Evolutionary conservation across 2,797 vertebrate genomes (phyloP).

Genomic region (Pseudochirops corinnae): DNA sequence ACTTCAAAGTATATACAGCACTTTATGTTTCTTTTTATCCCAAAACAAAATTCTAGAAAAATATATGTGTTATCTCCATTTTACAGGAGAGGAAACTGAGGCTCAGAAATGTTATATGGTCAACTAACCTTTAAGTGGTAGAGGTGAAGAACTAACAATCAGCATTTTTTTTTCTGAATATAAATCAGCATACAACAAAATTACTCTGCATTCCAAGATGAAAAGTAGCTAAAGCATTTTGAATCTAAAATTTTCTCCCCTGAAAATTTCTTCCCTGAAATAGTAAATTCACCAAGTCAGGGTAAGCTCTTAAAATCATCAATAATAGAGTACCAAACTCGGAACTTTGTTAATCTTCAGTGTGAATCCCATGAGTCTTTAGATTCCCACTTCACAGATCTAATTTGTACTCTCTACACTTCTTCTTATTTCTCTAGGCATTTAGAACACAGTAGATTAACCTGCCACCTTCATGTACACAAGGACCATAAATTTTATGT

Average conservation of each 20-base stretch:
- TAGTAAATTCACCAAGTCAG: slow-evolving; percentile 40
- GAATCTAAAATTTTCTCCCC: slow-evolving; percentile 9
- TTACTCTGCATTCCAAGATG: slow-evolving; percentile 27
- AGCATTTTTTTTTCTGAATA: slow-evolving; percentile 13
- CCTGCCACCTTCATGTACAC: slow-evolving; percentile 33
- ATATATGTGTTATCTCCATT: not conserved
- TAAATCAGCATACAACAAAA: slow-evolving; percentile 17
- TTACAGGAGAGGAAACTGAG: not conserved
- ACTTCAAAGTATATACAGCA: not conserved
- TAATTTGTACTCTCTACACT: slow-evolving; percentile 42
- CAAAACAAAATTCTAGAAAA: not conserved
- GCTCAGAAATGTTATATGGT: not conserved
- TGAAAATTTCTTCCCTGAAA: slow-evolving; percentile 48
- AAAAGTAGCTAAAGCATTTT: slow-evolving; percentile 17
- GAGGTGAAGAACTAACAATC: not conserved
- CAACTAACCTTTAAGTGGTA: not conserved
- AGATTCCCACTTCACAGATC: slow-evolving; percentile 58
- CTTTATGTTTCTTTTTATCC: not conserved
- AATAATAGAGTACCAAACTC: slow-evolving; percentile 53
- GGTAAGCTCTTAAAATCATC: slow-evolving; percentile 50
- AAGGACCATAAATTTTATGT: not conserved
- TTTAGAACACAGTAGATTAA: slow-evolving; percentile 14
- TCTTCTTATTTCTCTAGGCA: not conserved
- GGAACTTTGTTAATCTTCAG: slow-evolving; percentile 59
- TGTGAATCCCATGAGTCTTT: slow-evolving; percentile 61